Conservation (phyloP, 1,140 invertebrate species). For the Aphaenogaster floridana region DNA sequence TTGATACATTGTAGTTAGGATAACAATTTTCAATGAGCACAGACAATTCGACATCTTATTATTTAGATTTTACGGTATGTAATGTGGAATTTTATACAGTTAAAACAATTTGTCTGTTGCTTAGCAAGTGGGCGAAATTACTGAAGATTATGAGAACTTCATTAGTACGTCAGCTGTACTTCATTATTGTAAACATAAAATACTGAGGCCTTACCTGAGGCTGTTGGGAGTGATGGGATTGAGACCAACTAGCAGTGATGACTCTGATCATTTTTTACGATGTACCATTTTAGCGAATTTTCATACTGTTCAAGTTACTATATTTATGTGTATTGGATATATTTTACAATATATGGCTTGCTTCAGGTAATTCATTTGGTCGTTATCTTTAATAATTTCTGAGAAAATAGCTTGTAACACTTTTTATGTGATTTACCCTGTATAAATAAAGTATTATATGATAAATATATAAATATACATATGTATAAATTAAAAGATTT, state of each 20-base stretch:
- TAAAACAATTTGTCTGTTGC: conserved; percentile 11
- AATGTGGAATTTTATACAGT: not conserved
- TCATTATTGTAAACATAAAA: conserved; percentile 93
- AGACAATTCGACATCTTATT: not conserved
- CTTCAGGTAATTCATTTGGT: conserved; percentile 88
- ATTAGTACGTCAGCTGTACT: conserved; percentile 92
- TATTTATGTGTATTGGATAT: conserved; percentile 91
- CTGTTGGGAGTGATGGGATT: conserved; percentile 92
- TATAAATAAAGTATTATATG: too few relatives aligned
- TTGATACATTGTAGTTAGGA: not conserved
- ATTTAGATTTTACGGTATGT: conserved; percentile 13
- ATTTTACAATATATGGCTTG: conserved; percentile 92
- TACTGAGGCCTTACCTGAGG: conserved; percentile 91
- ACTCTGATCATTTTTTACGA: conserved; percentile 86
- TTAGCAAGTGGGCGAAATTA: conserved; percentile 89
- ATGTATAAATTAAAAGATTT: too few relatives aligned
- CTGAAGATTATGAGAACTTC: conserved; percentile 88
- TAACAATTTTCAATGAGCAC: not conserved
- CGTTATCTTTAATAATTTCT: too few relatives aligned
- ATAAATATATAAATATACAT: too few relatives aligned
- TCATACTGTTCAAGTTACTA: conserved; percentile 90
- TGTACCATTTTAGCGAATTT: conserved; percentile 88
- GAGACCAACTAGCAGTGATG: conserved; percentile 90
- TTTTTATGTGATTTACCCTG: too few relatives aligned
- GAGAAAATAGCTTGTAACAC: too few relatives aligned